These are phyloP conservation scores for Gryllus longicercus DNA, from an alignment of 2,888 invertebrate genomes.

Conservation along the genomic window DNA sequence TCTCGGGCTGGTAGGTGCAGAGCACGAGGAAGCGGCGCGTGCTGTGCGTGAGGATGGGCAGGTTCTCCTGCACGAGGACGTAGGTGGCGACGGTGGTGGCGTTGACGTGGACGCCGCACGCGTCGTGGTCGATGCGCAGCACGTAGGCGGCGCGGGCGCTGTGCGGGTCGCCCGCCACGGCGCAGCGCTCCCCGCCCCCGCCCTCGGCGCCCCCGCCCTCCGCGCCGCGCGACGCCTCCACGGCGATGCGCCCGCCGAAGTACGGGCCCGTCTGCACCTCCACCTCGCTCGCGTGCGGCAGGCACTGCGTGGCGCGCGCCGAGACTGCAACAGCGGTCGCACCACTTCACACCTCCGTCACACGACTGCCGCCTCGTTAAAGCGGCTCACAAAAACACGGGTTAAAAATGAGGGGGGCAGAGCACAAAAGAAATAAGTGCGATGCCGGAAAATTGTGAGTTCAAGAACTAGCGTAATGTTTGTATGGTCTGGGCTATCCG, in stretches of 20 bases:
- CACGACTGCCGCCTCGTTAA: background rate
- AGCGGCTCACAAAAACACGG: no score
- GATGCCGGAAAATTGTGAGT: no score
- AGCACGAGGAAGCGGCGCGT: slow-evolving; percentile 74
- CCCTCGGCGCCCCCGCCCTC: slow-evolving; percentile 45
- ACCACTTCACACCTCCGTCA: background rate
- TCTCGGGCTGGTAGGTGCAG: slow-evolving; percentile 78
- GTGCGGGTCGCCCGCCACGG: slow-evolving; percentile 69
- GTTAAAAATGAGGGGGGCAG: no score
- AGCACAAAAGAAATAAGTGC: no score
- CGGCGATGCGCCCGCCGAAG: slow-evolving; percentile 74
- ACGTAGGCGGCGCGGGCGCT: slow-evolving; percentile 71
- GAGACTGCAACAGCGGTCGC: slow-evolving; percentile 58
- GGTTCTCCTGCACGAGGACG: slow-evolving; percentile 77
- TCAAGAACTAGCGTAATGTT: no score
- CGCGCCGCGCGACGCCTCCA: slow-evolving; percentile 53
- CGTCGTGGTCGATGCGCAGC: slow-evolving; percentile 68
- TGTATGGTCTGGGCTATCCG: no score
- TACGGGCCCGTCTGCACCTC: slow-evolving; percentile 78
- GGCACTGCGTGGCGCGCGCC: slow-evolving; percentile 73
- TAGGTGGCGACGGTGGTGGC: slow-evolving; percentile 77
- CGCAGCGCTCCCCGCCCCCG: slow-evolving; percentile 49
- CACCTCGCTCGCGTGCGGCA: slow-evolving; percentile 77
- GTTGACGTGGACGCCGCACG: slow-evolving; percentile 71
- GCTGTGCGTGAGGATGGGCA: slow-evolving; percentile 77